phyloP scores from a whole-genome alignment of 2,888 invertebrate species.

The Drosophila meridiana region DNA sequence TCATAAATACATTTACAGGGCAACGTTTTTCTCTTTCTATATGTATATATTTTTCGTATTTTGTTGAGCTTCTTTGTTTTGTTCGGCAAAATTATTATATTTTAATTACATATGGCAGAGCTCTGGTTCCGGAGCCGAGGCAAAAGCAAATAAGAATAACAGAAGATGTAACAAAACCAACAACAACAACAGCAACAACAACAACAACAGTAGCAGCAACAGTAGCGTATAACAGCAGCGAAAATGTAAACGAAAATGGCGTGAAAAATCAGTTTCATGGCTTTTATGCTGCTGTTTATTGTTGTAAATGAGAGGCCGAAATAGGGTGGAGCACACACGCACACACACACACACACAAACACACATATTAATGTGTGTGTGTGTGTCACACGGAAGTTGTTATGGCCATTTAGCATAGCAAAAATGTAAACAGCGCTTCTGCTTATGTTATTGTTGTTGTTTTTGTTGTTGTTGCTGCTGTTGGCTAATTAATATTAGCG shows the following conservation, averaged over 20 bases:
- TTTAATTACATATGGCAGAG: slow-evolving; percentile 74
- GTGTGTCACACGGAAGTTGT: slow-evolving; percentile 70
- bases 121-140: slow-evolving; percentile 14
- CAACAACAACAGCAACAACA: slow-evolving; percentile 40
- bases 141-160: slow-evolving; percentile 52
- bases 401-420: slow-evolving; percentile 75
- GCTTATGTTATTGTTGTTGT: slow-evolving; percentile 26
- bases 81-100: slow-evolving; percentile 75
- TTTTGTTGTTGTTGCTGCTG: slow-evolving; percentile 9
- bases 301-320: slow-evolving; percentile 69
- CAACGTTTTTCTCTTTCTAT: slow-evolving; percentile 9
- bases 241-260: slow-evolving; percentile 78
- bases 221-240: slow-evolving; percentile 41
- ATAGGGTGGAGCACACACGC: slow-evolving; percentile 20
- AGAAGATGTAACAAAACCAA: slow-evolving; percentile 27
- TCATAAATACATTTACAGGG: slow-evolving; percentile 58
- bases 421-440: slow-evolving; percentile 52
- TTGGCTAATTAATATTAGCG: slow-evolving; percentile 73
- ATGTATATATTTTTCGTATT: slow-evolving; percentile 2
- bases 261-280: slow-evolving; percentile 81
- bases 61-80: slow-evolving; percentile 38
- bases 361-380: slow-evolving; percentile 36
- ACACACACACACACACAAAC: slow-evolving; percentile 4
- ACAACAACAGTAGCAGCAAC: not conserved
- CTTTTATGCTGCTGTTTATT: slow-evolving; percentile 79